Base-by-base conservation (phyloP, 2,888 invertebrate genomes). In the Tholera decimalis region DNA sequence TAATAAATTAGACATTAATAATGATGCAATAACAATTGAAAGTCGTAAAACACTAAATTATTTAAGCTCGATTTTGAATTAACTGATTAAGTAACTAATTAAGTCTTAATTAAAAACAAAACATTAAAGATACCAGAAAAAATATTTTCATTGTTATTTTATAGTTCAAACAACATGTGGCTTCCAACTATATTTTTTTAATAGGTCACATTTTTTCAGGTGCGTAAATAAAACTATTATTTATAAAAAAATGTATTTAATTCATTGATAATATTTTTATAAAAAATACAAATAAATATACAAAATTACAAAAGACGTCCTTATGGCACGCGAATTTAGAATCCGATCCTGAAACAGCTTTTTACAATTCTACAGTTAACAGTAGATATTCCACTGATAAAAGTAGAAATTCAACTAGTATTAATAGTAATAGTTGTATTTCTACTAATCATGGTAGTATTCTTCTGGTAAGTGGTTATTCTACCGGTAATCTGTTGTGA, bases 251-350 rank as follows among this genome's bases (percentile, higher is more conserved):
- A 80, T 77, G 64, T 68, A 73, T 67, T 77, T 55, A 68, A 56
- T 70, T 65, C 8, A 64, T 75, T 74, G 53, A 78, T 57, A 77
- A 56, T 44, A 44, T 22, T n/a, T 64, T 79, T 49, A 85, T 54
- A 54, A 85, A 61, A 55, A 85, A 62, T 57, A 73, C 39, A 73
- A 57, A 85, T 88, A 88, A 81, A 73, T 62, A 81, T 89, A 90
- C 82, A 91, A 92, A 93, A 89, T 83, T 89, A 89, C 77, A 90
- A 89, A 60, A 78, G 28, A 81, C 73, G 85, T 87, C 80, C 86
- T 84, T 93, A 94, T 94, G 94, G 94, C 94, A 94, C 94, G 88
- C 88, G 85, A 90, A 91, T 89, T 91, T 86, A 76, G 82, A 83
- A 57, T 62, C 69, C 81, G 83, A 86, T 85, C 83, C 80, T 80